Conservation (phyloP, 2,113 vertebrate species). For the Mesoclemmys tuberculata region DNA sequence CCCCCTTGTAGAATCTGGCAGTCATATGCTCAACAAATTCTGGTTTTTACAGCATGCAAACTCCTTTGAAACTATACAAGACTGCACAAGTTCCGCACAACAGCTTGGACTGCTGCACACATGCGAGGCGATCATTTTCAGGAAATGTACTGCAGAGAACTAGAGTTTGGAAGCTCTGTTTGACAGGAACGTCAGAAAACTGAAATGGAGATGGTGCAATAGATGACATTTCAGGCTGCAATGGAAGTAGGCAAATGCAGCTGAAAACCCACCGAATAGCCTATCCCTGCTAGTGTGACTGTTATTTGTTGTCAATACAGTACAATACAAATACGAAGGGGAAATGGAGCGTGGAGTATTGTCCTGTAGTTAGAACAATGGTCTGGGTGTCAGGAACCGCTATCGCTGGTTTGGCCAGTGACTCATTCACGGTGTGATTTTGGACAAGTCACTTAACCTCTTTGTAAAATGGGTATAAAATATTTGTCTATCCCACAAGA, state of each 20-base stretch:
- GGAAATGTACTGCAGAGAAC: neutral
- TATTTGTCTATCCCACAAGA: neutral
- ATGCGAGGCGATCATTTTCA: neutral
- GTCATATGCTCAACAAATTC: neutral
- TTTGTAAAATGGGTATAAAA: neutral
- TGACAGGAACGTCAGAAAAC: neutral
- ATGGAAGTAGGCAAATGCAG: accelerated
- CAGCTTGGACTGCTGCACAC: neutral
- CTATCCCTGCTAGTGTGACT: accelerated
- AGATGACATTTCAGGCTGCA: neutral
- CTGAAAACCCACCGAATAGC: neutral
- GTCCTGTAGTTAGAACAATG: neutral
- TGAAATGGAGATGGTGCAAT: neutral
- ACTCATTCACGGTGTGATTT: neutral
- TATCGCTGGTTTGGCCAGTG: accelerated
- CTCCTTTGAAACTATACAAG: neutral
- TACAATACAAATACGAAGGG: no score
- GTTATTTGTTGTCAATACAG: neutral
- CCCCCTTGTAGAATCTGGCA: conserved; percentile 22
- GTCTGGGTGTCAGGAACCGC: accelerated
- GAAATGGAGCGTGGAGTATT: neutral
- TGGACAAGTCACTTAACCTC: neutral
- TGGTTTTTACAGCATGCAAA: neutral
- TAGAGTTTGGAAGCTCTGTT: neutral
- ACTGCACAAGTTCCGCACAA: neutral